Evolutionary conservation across 2,888 invertebrate species (phyloP).

Genomic region (Amblyjoppa fuscipennis): DNA sequence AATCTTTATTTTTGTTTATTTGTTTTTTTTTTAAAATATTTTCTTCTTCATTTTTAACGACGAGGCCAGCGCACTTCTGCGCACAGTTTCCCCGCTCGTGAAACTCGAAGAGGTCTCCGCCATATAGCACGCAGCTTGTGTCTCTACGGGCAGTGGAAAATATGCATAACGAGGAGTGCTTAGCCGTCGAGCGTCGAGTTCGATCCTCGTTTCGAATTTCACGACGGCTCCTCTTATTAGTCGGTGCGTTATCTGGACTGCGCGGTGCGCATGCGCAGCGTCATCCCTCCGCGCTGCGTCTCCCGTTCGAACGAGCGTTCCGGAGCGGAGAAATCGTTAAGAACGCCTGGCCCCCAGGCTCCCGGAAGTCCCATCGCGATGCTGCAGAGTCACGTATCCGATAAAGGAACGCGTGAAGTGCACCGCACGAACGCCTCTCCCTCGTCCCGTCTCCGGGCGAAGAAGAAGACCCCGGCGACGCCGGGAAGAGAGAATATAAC

Average conservation of each 20-base stretch:
- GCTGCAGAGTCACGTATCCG: constrained; percentile 74
- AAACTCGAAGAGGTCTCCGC: not conserved
- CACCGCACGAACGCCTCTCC: constrained; percentile 50
- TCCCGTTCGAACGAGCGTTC: constrained; percentile 26
- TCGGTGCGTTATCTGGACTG: constrained; percentile 31
- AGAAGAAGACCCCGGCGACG: constrained; percentile 37
- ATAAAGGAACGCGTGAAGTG: constrained; percentile 72
- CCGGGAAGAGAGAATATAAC: constrained; percentile 36
- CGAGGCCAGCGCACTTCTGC: not conserved
- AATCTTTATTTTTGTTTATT: not conserved
- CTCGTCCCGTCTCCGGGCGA: constrained; percentile 57
- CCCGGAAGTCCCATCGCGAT: constrained; percentile 73
- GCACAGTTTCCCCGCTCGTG: not conserved
- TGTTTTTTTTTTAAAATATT: not conserved
- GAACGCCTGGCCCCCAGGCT: constrained; percentile 46
- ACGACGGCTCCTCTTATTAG: constrained; percentile 47
- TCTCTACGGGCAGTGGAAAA: constrained; percentile 52
- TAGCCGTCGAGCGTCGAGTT: constrained; percentile 58
- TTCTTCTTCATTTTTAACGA: not conserved
- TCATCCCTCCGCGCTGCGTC: constrained; percentile 18
- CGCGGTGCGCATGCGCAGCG: constrained; percentile 18
- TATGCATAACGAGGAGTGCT: constrained; percentile 69
- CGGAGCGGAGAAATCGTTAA: constrained; percentile 48
- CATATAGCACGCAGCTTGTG: not conserved
- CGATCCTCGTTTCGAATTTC: constrained; percentile 64